Conservation (phyloP, 2,797 vertebrate species). For the Cryptoprocta ferox region DNA sequence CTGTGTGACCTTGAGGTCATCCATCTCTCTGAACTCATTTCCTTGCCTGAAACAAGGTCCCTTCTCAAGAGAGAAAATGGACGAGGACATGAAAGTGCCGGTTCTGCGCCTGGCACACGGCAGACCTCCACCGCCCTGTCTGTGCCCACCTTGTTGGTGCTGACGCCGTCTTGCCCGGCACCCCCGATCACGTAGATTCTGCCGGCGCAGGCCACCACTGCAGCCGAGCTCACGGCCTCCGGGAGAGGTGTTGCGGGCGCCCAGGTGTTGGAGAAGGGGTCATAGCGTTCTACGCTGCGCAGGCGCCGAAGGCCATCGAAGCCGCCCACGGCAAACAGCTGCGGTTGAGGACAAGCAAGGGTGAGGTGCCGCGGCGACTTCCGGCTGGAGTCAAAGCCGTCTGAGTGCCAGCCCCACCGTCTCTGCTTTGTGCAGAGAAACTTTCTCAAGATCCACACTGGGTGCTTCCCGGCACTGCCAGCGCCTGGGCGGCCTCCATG, state of each 20-base stretch:
- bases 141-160: conserved; percentile 86
- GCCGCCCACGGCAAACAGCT: conserved; percentile 90
- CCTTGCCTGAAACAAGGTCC: neutral
- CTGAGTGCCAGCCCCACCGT: fast-evolving
- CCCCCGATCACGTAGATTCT: conserved; percentile 89
- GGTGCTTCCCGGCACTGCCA: neutral
- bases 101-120: neutral
- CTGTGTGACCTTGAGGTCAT: neutral
- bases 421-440: neutral
- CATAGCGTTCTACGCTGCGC: conserved; percentile 88
- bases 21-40: neutral
- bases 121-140: neutral
- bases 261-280: conserved; percentile 89
- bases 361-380: fast-evolving
- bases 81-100: neutral
- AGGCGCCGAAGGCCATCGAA: conserved; percentile 88
- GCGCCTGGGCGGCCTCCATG: neutral
- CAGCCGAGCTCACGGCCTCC: conserved; percentile 88
- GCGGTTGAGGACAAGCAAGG: neutral
- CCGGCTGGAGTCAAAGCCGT: neutral
- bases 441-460: neutral
- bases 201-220: conserved; percentile 84
- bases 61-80: neutral
- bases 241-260: conserved; percentile 77
- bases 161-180: conserved; percentile 84